A percentile compares a stretch with the other conserved stretches of the same genome.
phyloP scores from a whole-genome alignment of 2,113 vertebrate genomes.

The Epinephelus lanceolatus region DNA sequence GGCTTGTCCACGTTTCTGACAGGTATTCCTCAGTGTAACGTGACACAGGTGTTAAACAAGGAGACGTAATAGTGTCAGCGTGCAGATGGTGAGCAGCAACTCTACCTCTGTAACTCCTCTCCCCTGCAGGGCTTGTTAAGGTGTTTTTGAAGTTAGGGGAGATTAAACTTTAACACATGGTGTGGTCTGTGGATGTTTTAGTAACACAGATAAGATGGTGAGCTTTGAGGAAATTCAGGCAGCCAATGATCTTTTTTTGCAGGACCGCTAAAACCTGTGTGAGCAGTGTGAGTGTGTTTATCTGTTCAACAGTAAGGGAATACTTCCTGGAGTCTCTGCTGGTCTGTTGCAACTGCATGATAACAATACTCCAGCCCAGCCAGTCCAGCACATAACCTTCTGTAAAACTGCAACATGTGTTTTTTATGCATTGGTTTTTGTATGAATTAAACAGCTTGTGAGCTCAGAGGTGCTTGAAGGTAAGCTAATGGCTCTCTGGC shows the following conservation, averaged over 20 bases:
- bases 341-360: not conserved
- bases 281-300: not conserved
- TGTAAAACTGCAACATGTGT: not conserved
- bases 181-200: constrained; percentile 1
- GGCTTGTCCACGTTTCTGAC: constrained; percentile 33
- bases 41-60: constrained; percentile 26
- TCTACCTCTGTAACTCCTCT: constrained; percentile 18
- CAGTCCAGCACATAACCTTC: too few relatives aligned
- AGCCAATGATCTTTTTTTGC: not conserved
- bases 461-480: too few relatives aligned
- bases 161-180: not conserved
- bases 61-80: not conserved
- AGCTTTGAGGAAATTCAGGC: not conserved
- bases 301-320: not conserved
- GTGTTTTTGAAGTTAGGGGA: not conserved
- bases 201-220: not conserved
- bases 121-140: not conserved
- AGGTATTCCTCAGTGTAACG: constrained; percentile 25
- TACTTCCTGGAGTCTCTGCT: not conserved
- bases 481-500: not conserved
- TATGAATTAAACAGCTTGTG: not conserved
- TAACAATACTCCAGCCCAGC: not conserved
- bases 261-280: not conserved
- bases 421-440: not conserved
- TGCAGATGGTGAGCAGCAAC: constrained; percentile 15